These are phyloP conservation scores for Eretmocerus hayati DNA, from an alignment of 2,888 invertebrate species.

Conservation along the genomic window DNA sequence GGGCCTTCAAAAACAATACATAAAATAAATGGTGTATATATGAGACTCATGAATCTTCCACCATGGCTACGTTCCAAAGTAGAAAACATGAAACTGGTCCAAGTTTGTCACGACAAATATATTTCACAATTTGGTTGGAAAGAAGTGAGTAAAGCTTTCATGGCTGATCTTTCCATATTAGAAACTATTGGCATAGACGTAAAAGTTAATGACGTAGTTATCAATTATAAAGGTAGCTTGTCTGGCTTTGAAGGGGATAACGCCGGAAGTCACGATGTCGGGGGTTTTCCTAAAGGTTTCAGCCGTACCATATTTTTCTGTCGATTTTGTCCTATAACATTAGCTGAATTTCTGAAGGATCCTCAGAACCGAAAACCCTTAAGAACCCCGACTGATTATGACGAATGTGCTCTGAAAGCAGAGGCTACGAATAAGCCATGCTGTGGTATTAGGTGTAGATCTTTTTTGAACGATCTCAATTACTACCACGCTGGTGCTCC, in stretches of 20 bases:
- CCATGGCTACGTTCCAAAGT: constrained; percentile 24
- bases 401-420: not conserved
- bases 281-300: constrained; percentile 7
- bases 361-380: constrained; percentile 1
- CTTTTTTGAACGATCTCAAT: not conserved
- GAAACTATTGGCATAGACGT: constrained; percentile 1
- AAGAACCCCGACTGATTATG: not conserved
- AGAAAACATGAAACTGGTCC: constrained; percentile 29
- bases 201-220: not conserved
- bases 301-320: constrained; percentile 1
- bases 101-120: constrained; percentile 25
- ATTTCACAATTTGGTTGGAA: not conserved
- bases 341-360: no score
- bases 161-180: not conserved
- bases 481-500: constrained; percentile 7
- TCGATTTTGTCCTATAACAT: not conserved
- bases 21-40: constrained; percentile 30
- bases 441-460: no score
- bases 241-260: constrained; percentile 3
- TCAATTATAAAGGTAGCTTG: not conserved
- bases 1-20: constrained; percentile 27
- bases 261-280: constrained; percentile 7
- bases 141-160: not conserved
- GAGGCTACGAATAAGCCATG: no score
- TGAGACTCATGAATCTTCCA: constrained; percentile 25